Conservation (phyloP, 2,888 invertebrate genomes). For the Aphidoletes aphidimyza region DNA sequence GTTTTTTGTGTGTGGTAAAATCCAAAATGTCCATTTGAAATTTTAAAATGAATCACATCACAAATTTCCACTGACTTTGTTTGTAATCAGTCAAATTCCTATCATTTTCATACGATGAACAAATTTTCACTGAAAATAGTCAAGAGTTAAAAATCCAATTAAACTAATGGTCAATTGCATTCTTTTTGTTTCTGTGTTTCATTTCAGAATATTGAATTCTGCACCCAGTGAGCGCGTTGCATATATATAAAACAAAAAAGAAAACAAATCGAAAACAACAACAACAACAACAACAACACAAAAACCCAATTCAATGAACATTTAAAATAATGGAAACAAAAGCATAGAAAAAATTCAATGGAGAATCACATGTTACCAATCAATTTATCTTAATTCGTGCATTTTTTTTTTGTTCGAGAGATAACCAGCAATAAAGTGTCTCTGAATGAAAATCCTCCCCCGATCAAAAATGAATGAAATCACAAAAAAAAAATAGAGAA, state of each 20-base stretch:
- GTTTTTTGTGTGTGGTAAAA: background rate
- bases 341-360: background rate
- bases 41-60: too few relatives aligned
- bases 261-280: too few relatives aligned
- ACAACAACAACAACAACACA: too few relatives aligned
- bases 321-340: constrained; percentile 38
- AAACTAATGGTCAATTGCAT: background rate
- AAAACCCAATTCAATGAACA: background rate
- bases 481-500: too few relatives aligned
- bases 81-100: background rate
- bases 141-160: background rate
- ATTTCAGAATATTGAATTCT: constrained; percentile 45
- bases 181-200: background rate
- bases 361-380: constrained; percentile 53
- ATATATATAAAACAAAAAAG: constrained; percentile 48
- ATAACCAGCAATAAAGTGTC: background rate
- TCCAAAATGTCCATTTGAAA: too few relatives aligned
- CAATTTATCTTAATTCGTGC: constrained; percentile 43
- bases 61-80: background rate
- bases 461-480: too few relatives aligned
- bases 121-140: too few relatives aligned
- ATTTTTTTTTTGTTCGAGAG: constrained; percentile 48
- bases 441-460: constrained; percentile 4
- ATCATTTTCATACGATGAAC: too few relatives aligned
- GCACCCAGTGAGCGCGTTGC: constrained; percentile 42